A percentile compares a stretch with the other conserved stretches of the same genome.
phyloP scores from a whole-genome alignment of 2,113 vertebrate genomes.

The Psettodes erumei region DNA sequence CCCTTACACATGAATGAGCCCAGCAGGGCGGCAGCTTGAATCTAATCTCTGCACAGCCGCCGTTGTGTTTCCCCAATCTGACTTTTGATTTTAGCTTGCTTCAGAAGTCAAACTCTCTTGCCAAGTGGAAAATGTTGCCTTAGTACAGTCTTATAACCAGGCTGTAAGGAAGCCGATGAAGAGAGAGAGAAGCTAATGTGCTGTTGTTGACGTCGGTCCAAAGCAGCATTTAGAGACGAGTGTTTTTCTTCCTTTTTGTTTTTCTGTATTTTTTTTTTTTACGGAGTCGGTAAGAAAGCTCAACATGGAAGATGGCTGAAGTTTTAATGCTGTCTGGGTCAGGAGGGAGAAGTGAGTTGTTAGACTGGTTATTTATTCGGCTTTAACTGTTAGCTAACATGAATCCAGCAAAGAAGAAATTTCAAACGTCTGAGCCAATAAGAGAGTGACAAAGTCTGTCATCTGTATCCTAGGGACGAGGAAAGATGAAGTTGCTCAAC shows the following conservation, averaged over 20 bases:
- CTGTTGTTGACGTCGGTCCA: conserved; percentile 18
- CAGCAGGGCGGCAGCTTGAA: conserved; percentile 23
- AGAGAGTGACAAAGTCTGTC: not conserved
- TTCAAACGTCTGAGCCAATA: not conserved
- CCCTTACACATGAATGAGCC: not conserved
- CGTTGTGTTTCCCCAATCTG: conserved; percentile 24
- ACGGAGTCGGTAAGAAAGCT: not conserved
- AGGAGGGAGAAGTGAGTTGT: not conserved
- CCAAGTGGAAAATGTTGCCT: conserved; percentile 38
- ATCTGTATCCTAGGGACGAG: not conserved
- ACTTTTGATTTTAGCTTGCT: conserved; percentile 29
- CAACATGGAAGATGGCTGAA: too few species aligned
- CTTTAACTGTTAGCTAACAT: not conserved
- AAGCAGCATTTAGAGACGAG: conserved; percentile 1
- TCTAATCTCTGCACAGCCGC: conserved; percentile 45
- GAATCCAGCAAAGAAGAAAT: too few species aligned
- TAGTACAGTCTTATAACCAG: conserved; percentile 32
- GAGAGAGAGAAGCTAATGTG: conserved; percentile 3
- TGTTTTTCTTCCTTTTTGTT: not conserved
- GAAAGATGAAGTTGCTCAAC: not conserved
- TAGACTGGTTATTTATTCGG: not conserved
- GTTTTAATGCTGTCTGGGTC: not conserved
- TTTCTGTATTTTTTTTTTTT: too few species aligned
- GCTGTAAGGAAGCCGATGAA: conserved; percentile 23
- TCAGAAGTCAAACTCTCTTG: conserved; percentile 29